Conservation (phyloP, 1,140 invertebrate genomes). For the Eciton burchellii region DNA sequence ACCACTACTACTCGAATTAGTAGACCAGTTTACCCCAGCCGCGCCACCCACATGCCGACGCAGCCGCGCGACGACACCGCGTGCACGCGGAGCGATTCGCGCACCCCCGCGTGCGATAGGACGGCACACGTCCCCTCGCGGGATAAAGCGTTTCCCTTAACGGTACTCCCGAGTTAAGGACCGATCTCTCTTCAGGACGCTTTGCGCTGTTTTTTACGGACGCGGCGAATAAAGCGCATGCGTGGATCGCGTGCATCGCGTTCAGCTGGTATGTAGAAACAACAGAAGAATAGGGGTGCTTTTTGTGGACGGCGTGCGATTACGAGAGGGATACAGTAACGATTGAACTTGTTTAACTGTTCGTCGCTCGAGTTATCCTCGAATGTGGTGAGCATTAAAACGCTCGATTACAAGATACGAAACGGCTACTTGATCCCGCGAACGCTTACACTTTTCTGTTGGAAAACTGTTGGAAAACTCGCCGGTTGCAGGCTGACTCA, state of each 20-base stretch:
- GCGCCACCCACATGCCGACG: constrained; percentile 45
- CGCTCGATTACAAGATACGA: too few relatives aligned
- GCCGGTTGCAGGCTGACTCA: too few relatives aligned
- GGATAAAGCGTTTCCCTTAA: constrained; percentile 29
- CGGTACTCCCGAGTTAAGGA: background rate
- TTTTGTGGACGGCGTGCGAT: constrained; percentile 3
- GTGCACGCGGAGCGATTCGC: constrained; percentile 16
- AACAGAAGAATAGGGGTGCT: too few relatives aligned
- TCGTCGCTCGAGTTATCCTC: background rate
- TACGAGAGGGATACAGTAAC: background rate
- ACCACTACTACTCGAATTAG: constrained; percentile 81
- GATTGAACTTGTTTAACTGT: background rate
- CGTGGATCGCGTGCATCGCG: constrained; percentile 3
- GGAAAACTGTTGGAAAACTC: too few relatives aligned
- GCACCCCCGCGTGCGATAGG: background rate
- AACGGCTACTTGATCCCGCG: too few relatives aligned
- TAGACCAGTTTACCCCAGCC: constrained; percentile 78
- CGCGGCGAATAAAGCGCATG: constrained; percentile 23
- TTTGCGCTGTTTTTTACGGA: constrained; percentile 19
- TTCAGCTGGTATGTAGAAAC: constrained; percentile 21
- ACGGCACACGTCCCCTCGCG: too few relatives aligned
- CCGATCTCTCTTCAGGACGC: constrained; percentile 39
- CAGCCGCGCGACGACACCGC: constrained; percentile 34
- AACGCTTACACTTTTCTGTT: too few relatives aligned
- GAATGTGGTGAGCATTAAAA: background rate